Conservation (phyloP, 2,113 vertebrate genomes). For the Sylvilagus bachmani region DNA sequence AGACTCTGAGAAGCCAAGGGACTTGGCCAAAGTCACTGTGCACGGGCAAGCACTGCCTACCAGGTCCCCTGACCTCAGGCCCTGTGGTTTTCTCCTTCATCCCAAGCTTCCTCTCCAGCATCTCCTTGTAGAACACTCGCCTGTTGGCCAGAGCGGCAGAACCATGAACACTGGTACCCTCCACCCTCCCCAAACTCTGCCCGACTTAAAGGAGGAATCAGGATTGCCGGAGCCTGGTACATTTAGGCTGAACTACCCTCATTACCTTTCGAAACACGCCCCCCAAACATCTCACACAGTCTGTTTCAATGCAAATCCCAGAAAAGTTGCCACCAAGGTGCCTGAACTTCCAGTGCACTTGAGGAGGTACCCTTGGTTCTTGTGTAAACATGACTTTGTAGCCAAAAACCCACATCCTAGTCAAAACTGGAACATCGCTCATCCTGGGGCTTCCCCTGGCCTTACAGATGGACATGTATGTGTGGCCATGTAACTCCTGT, state of each 20-base stretch:
- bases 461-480: rapidly evolving
- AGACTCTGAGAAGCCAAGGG: not conserved
- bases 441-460: not conserved
- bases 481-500: not conserved
- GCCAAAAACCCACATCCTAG: not conserved
- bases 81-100: not conserved
- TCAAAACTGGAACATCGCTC: not conserved
- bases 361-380: not conserved
- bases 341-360: not conserved
- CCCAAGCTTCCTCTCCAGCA: not conserved
- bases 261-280: not conserved
- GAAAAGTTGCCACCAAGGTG: not conserved
- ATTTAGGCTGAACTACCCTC: not conserved
- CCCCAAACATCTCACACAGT: not conserved
- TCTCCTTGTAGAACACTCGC: not conserved
- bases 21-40: not conserved
- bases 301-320: slow-evolving; percentile 21
- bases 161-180: no score
- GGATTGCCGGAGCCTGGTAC: not conserved
- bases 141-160: not conserved
- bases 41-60: not conserved
- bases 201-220: slow-evolving; percentile 35
- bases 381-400: not conserved
- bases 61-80: not conserved
- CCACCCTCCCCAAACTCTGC: not conserved